These are phyloP conservation scores for Dascyllus trimaculatus DNA, from an alignment of 2,113 vertebrate genomes.

Conservation along the genomic window DNA sequence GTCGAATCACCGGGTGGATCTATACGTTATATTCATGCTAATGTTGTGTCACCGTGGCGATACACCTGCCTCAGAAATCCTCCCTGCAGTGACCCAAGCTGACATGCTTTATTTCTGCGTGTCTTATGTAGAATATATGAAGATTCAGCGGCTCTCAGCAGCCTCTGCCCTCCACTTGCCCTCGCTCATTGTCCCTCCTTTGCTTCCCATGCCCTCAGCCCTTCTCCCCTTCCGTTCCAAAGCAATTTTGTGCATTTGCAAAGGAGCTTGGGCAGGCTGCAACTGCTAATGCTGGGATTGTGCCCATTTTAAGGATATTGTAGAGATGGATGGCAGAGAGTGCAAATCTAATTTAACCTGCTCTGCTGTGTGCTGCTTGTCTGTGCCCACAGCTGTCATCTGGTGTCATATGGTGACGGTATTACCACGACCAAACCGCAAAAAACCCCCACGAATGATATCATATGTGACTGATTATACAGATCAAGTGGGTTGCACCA, in stretches of 20 bases:
- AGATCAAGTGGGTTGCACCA: conserved; percentile 32
- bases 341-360: conserved; percentile 66
- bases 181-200: conserved; percentile 41
- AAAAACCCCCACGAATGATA: conserved; percentile 27
- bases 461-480: conserved; percentile 37
- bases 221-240: conserved; percentile 42
- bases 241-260: conserved; percentile 63
- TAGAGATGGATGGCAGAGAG: conserved; percentile 39
- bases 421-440: conserved; percentile 52
- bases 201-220: conserved; percentile 54
- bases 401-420: conserved; percentile 60
- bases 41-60: conserved; percentile 32
- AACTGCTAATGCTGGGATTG: conserved; percentile 63
- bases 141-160: conserved; percentile 27
- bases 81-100: background rate
- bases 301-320: conserved; percentile 60
- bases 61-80: conserved; percentile 22
- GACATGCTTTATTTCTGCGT: conserved; percentile 25
- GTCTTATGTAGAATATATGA: conserved; percentile 6
- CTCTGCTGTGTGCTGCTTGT: conserved; percentile 58
- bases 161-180: conserved; percentile 38
- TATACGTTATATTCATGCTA: conserved; percentile 52
- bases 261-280: conserved; percentile 53
- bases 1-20: conserved; percentile 33
- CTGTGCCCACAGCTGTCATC: conserved; percentile 68